Base-by-base conservation (phyloP, 2,888 invertebrate genomes). In the Eulithis prunata region DNA sequence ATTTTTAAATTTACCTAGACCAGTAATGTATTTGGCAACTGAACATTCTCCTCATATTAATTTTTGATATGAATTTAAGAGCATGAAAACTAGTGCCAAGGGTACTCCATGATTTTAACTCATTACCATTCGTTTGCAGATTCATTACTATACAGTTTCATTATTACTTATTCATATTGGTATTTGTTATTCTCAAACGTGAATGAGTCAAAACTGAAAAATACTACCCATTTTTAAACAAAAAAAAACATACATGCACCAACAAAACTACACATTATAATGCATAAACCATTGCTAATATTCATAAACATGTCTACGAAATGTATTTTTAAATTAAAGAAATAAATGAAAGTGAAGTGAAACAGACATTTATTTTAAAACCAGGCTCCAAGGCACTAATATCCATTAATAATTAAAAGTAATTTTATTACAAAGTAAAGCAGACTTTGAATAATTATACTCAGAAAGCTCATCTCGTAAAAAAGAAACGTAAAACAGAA, bases 401-500 rank as follows among this genome's bases (percentile, higher is more conserved):
- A 38, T n/a, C 10, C 45, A 32, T 36, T 51, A 61, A 57, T 66
- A 58, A 58, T 64, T 49, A 49, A 49, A 49, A 49, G 21, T 62
- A 58, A 13, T 32, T 57, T 61, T 64, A 61, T 61, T 58, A 57
- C 64, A 69, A 63, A 62, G 66, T 66, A 58, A 62, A 58, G 66
- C 38, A 60, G 52, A 21, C 52, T 49, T 43, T 53, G 52, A 60
- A 63, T 63, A 53, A 63, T 63, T 63, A 59, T 67, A 47, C 56
- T 51, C 10, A 67, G 69, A 69, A 73, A 73, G 54, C 49, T 49
- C 41, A 57, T 79, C 71, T 79, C 78, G 70, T 75, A 68, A 70
- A 69, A 32, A 70, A 68, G 76, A 78, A 81, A 83, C 55, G 78
- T 80, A 78, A 77, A 75, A 79, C 79, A 84, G 55, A 59, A 62